phyloP scores from a whole-genome alignment of 2,888 invertebrate genomes.

The Coelogynopora nodosa region DNA sequence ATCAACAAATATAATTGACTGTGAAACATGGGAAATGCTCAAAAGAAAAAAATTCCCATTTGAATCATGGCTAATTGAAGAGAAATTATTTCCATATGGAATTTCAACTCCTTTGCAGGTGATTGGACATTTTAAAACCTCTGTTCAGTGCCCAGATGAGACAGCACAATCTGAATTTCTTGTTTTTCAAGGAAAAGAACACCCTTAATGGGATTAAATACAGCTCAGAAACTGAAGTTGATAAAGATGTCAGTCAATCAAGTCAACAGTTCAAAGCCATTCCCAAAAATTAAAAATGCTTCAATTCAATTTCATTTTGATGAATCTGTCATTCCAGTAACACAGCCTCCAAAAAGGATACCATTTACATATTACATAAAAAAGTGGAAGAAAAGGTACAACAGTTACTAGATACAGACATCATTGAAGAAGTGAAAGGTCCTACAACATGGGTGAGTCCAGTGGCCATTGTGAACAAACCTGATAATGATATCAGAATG shows the following conservation, averaged over 20 bases:
- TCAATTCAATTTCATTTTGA: neutral
- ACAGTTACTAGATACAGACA: neutral
- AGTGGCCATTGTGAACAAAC: constrained; percentile 6
- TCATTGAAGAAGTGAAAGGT: neutral
- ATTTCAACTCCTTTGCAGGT: constrained; percentile 8
- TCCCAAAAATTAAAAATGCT: constrained; percentile 1
- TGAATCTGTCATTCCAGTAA: constrained; percentile 14
- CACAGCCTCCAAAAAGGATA: neutral
- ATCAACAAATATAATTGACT: constrained; percentile 9
- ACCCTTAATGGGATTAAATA: too few relatives aligned
- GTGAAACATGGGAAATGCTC: constrained; percentile 5
- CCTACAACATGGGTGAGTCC: constrained; percentile 10
- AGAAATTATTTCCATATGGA: constrained; percentile 12
- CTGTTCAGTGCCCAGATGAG: neutral
- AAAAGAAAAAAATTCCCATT: neutral
- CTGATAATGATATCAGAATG: constrained; percentile 8
- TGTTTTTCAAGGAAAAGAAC: constrained; percentile 3
- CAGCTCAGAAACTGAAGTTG: neutral
- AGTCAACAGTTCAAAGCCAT: neutral
- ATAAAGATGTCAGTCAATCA: constrained; percentile 3
- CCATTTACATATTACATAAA: neutral
- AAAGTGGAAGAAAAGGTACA: neutral
- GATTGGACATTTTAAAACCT: constrained; percentile 18
- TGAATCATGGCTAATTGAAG: neutral
- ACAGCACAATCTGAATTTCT: neutral